phyloP scores from a whole-genome alignment of 2,797 vertebrate species.

The Hypotaenidia okinawae region DNA sequence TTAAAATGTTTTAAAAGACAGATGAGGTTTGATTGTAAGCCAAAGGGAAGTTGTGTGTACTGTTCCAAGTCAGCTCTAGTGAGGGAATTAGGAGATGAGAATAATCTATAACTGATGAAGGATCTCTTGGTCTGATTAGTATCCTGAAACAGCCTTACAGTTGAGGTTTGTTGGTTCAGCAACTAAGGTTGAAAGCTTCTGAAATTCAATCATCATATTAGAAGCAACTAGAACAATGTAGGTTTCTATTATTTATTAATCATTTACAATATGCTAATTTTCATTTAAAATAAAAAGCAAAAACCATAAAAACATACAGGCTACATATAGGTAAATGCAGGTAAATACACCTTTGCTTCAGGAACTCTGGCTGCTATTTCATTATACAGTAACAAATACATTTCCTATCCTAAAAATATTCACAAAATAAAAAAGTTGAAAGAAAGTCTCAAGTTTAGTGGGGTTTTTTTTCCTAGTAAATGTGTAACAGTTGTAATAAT shows the following conservation, averaged over 20 bases:
- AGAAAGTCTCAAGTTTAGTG: background rate
- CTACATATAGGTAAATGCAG: background rate
- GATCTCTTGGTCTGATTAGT: background rate
- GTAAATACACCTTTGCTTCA: background rate
- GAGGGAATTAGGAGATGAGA: background rate
- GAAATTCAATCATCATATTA: background rate
- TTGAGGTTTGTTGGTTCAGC: constrained; percentile 36
- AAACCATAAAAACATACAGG: background rate
- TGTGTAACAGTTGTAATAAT: background rate
- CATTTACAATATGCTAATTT: background rate
- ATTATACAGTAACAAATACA: background rate
- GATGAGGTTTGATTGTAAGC: background rate
- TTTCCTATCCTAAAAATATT: background rate
- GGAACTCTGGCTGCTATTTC: background rate
- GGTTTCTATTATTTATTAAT: background rate
- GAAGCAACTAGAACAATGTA: background rate
- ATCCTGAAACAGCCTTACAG: background rate
- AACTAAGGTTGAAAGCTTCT: constrained; percentile 26
- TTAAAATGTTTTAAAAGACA: background rate
- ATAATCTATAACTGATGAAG: constrained; percentile 8
- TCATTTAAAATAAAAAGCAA: background rate
- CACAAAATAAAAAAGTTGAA: background rate
- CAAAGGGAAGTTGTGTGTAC: background rate
- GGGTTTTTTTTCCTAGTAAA: background rate
- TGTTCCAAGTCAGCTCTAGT: background rate